Conservation (phyloP, 1,140 invertebrate species). For the Philotrypesis tridentata region DNA sequence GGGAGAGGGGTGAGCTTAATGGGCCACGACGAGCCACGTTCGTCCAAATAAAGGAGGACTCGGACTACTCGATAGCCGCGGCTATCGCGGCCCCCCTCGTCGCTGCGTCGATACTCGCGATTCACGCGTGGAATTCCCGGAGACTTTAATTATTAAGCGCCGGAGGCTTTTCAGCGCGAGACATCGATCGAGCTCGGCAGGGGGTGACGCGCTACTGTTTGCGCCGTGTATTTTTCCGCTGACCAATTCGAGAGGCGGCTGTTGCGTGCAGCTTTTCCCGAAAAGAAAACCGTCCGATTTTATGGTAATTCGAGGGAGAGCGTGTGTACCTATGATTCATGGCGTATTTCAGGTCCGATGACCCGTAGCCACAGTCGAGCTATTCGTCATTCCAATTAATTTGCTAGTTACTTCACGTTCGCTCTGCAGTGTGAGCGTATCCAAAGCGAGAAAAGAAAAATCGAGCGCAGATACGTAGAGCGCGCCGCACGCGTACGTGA, state of each 20-base stretch:
- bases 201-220: no score
- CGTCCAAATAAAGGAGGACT: slow-evolving; percentile 30
- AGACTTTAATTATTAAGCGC: slow-evolving; percentile 46
- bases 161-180: not conserved
- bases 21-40: slow-evolving; percentile 16
- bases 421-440: not conserved
- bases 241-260: no score
- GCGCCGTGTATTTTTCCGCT: no score
- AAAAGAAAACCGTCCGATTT: not conserved
- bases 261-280: no score
- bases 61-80: not conserved
- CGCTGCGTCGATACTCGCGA: not conserved
- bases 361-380: not conserved
- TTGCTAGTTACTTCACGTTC: not conserved
- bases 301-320: slow-evolving; percentile 1
- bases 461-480: not conserved
- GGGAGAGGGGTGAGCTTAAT: slow-evolving; percentile 21
- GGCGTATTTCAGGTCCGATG: not conserved
- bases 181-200: not conserved
- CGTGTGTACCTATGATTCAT: not conserved
- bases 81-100: not conserved
- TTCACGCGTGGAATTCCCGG: slow-evolving; percentile 21
- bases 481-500: not conserved
- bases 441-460: not conserved
- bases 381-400: slow-evolving; percentile 38